Base-by-base conservation (phyloP, 2,888 invertebrate genomes). In the Ophion costatus region DNA sequence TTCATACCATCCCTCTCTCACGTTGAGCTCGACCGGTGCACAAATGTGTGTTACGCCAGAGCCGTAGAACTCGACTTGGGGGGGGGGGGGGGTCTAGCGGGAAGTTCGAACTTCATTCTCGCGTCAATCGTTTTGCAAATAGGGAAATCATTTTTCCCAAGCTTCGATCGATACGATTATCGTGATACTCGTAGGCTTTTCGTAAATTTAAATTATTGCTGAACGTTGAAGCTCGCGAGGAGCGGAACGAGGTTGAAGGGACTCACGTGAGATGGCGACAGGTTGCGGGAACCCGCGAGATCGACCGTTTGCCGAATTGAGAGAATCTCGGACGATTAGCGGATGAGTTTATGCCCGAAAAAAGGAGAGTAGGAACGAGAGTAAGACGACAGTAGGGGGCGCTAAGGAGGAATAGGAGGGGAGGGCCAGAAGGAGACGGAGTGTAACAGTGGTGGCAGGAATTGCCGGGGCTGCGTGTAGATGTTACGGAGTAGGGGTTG, bases 241-340 rank as follows among this genome's bases (percentile, higher is more conserved):
- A 9, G 57, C 11, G 22, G 2, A 14, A 10, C 51, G 51, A 24
- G 42, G 56, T 64, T 29, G 33, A 69, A 57, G 24, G 67, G 59
- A 22, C 7, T 14, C 45, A 69, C 80, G 59, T 71, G 83, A 83
- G 83, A 80, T 83, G 83, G 83, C 83, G 83, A 80, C 80, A 70
- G 61, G 69, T 83, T 70, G 56, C 83, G 83, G 71, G 7, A 33
- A 24, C 38, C 14, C 22, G 51, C 22, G 75, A 61, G 74, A 74
- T 83, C 78, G 38, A 38, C 38, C 38, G 38, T 38, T 38, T 38
- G 63, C 56, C 29, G 79, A 78, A 75, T 64, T 42, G 69, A 74
- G 63, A 71, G 33, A 22, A 4, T 29, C 29, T 29, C 33, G 56
- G 10, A 38, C 57, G 66, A 56, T 42, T 59, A 51, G 74, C 67